Evolutionary conservation across 2,888 invertebrate genomes (phyloP).

Genomic region (Miltochrista miniata): DNA sequence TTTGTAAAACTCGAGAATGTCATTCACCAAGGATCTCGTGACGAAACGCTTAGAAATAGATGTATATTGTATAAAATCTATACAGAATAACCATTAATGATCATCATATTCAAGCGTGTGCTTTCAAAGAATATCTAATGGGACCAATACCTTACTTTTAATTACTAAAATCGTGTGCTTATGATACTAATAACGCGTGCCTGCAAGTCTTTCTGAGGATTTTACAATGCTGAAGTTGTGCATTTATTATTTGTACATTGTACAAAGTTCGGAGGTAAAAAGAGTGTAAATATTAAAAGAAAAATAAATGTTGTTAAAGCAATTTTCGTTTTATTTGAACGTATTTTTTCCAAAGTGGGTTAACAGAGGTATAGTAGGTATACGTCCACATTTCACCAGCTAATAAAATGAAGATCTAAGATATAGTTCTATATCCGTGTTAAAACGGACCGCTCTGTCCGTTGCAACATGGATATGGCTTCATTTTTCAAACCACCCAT

Average conservation of each 20-base stretch:
- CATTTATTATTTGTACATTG: constrained; percentile 82
- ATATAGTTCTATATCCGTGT: no score
- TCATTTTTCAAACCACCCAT: no score
- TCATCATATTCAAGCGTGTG: constrained; percentile 31
- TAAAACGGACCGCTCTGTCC: no score
- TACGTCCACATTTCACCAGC: no score
- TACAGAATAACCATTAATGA: constrained; percentile 12
- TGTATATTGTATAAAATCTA: constrained; percentile 14
- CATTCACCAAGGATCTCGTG: constrained; percentile 19
- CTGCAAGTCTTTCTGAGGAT: constrained; percentile 58
- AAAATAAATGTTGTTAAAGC: constrained; percentile 79
- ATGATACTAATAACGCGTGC: constrained; percentile 55
- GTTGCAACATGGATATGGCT: no score
- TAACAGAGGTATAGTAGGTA: no score
- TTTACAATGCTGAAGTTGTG: constrained; percentile 83
- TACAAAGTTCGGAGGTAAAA: constrained; percentile 70
- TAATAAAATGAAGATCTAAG: no score
- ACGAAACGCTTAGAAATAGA: constrained; percentile 23
- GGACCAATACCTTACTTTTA: constrained; percentile 67
- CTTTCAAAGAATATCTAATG: constrained; percentile 59
- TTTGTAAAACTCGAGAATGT: constrained; percentile 21
- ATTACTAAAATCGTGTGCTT: constrained; percentile 49
- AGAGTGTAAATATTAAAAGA: constrained; percentile 70
- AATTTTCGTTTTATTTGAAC: constrained; percentile 34
- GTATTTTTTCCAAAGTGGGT: no score